Evolutionary conservation across 2,797 vertebrate species (phyloP), one percentile per base, ranked within the genome.

Genomic region (Chanos chanos): DNA sequence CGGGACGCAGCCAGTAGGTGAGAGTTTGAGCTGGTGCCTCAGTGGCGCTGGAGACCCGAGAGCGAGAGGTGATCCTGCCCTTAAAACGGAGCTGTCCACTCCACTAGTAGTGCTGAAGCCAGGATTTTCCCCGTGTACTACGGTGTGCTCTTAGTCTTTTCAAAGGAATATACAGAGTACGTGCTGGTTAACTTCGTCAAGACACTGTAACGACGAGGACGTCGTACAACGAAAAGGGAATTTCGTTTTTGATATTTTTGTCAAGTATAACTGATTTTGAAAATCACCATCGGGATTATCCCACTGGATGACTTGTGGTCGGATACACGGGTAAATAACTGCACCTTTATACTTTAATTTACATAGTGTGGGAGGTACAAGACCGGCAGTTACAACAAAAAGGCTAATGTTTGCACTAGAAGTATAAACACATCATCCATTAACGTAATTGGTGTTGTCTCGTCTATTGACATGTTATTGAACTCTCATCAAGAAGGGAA

Each of bases 71-170:
- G 75, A 86, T 77, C 79, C 75, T 69, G 64, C 73, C 75, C 68
- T 61, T 66, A 77, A 30, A 55, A 31, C 60, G 82, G 86, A 88
- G 84, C 89, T 89, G 87, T 89, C 82, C 86, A 67, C 70, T 81
- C 19, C 27, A 19, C 55, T 65, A 33, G 69, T 70, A 81, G 86
- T 89, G 83, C 89, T 89, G 89, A 89, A 88, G 65, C 74, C 52
- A 50, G 36, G 61, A 59, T 60, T 45, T 57, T 18, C 28, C 9
- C 41, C 48, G 4, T 39, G 48, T 28, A 28, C 25, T 28, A 18
- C 39, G 28, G 64, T 19, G 18, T 59, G 15, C 50, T 39, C 33
- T 0, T 25, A 45, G 33, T 56, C 65, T 74, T 74, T 61, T 8
- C 62, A 68, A 69, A 72, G 68, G 82, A 83, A 86, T 84, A 78